Conservation (phyloP, 2,888 invertebrate genomes). For the Stenodera caucasica region DNA sequence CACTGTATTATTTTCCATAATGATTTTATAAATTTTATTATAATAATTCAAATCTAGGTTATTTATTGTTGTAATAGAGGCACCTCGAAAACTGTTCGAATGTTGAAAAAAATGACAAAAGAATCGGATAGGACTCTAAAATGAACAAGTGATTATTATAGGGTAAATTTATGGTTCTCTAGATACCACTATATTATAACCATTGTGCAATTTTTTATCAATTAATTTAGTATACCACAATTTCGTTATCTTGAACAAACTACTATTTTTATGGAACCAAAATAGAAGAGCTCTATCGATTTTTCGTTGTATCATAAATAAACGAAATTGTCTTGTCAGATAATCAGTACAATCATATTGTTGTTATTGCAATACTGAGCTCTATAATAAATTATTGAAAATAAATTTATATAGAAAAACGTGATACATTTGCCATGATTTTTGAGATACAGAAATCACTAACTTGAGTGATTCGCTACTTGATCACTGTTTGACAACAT, state of each 20-base stretch:
- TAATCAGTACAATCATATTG: not conserved
- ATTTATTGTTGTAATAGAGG: too few relatives aligned
- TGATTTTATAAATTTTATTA: too few relatives aligned
- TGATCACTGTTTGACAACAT: too few relatives aligned
- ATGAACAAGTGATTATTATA: slow-evolving; percentile 3
- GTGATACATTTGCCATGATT: too few relatives aligned
- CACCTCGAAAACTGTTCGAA: too few relatives aligned
- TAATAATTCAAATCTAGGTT: too few relatives aligned
- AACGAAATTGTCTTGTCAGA: not conserved
- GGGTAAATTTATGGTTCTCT: not conserved
- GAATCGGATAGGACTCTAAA: not conserved
- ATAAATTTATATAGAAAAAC: too few relatives aligned
- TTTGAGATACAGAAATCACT: too few relatives aligned
- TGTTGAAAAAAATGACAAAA: too few relatives aligned
- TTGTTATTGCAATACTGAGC: not conserved
- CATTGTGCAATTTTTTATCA: not conserved
- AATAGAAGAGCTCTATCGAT: not conserved
- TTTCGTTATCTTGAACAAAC: not conserved
- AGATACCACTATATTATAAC: not conserved
- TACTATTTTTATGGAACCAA: not conserved
- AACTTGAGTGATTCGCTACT: too few relatives aligned
- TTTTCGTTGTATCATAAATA: not conserved
- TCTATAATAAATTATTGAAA: too few relatives aligned
- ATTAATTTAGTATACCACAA: not conserved
- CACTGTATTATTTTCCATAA: not conserved